Percentiles rank a stretch among this genome's conserved stretches.
Evolutionary conservation across 2,113 vertebrate species (phyloP).

Genomic region (Carassius carassius): DNA sequence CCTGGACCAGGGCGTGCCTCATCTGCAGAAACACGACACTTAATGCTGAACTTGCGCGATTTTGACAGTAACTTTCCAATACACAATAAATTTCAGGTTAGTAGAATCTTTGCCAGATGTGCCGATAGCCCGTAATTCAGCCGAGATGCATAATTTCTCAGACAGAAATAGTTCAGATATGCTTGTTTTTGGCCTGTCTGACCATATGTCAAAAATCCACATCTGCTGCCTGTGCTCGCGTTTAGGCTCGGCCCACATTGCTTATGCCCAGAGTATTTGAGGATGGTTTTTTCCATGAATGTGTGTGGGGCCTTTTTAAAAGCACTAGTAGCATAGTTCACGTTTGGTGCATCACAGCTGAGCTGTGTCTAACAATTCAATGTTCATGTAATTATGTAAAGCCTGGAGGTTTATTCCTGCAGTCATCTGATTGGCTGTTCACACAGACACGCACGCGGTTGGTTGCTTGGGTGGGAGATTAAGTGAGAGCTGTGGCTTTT

Average conservation of each 20-base stretch:
- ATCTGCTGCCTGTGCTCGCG: neutral
- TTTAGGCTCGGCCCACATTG: neutral
- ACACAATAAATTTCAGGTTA: constrained; percentile 26
- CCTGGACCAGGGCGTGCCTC: constrained; percentile 77
- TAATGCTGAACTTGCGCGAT: neutral
- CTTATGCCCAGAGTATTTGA: neutral
- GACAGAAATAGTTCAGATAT: constrained; percentile 36
- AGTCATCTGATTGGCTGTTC: constrained; percentile 55
- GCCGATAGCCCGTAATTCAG: constrained; percentile 19
- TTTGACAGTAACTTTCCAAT: neutral
- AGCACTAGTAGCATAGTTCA: constrained; percentile 4
- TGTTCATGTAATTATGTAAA: constrained; percentile 53
- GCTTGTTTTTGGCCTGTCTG: constrained; percentile 41
- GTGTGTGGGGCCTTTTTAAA: constrained; percentile 5
- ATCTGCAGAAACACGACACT: constrained; percentile 66
- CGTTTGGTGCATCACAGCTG: constrained; percentile 60
- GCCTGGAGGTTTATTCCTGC: constrained; percentile 59
- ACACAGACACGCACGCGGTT: constrained; percentile 29
- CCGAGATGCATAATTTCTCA: neutral
- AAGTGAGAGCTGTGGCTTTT: constrained; percentile 59
- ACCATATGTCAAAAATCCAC: constrained; percentile 27
- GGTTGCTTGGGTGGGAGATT: neutral
- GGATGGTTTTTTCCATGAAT: neutral
- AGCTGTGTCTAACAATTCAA: constrained; percentile 8
- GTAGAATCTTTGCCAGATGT: constrained; percentile 37